These are phyloP conservation scores for Spodoptera litura DNA, from an alignment of 1,140 invertebrate species.

Conservation along the genomic window DNA sequence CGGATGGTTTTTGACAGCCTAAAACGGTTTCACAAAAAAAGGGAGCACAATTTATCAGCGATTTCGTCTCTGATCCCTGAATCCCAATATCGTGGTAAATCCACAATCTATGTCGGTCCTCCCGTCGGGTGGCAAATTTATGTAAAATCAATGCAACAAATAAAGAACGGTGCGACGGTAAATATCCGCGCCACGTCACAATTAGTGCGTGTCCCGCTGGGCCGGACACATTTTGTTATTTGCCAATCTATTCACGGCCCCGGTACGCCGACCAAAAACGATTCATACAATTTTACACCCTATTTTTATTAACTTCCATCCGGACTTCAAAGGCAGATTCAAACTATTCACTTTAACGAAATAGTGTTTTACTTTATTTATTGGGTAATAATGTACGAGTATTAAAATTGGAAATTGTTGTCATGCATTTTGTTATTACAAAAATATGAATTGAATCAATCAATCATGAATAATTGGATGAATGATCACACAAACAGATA, in stretches of 20 bases:
- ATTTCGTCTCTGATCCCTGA: constrained; percentile 50
- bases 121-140: constrained; percentile 58
- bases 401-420: too few relatives aligned
- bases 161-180: constrained; percentile 65
- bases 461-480: too few relatives aligned
- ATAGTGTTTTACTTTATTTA: neutral
- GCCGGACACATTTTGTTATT: constrained; percentile 58
- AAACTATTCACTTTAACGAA: constrained; percentile 4
- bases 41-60: constrained; percentile 50
- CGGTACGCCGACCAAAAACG: constrained; percentile 45
- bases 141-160: constrained; percentile 76
- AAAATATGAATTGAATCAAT: too few relatives aligned
- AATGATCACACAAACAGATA: too few relatives aligned
- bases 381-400: too few relatives aligned
- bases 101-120: constrained; percentile 45
- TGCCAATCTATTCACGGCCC: constrained; percentile 49
- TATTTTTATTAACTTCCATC: constrained; percentile 23
- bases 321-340: neutral
- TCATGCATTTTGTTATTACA: too few relatives aligned
- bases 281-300: constrained; percentile 40
- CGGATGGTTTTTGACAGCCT: constrained; percentile 25
- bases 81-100: constrained; percentile 50
- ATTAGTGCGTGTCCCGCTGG: constrained; percentile 66
- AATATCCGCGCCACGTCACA: constrained; percentile 65
- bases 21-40: constrained; percentile 46